A percentile compares a stretch with the other conserved stretches of the same genome.
Conservation (phyloP, 2,113 vertebrate genomes). For the Chloebia gouldiae region DNA sequence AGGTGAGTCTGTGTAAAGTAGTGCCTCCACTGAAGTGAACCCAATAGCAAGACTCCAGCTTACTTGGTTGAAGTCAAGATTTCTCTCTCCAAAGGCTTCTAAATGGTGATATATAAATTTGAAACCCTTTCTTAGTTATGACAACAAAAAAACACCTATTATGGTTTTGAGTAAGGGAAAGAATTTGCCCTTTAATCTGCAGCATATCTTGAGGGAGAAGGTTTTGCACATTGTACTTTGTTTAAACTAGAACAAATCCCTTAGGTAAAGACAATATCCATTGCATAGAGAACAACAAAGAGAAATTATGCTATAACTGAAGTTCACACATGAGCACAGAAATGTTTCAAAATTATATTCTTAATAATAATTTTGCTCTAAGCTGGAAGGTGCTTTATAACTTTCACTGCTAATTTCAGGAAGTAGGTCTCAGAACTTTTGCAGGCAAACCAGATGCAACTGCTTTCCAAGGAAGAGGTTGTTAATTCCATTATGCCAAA, state of each 20-base stretch:
- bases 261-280: not conserved
- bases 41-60: not conserved
- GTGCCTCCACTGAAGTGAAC: not conserved
- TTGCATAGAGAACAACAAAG: not conserved
- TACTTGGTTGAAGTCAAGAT: not conserved
- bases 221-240: not conserved
- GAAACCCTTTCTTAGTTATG: not conserved
- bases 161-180: not conserved
- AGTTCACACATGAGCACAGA: not conserved
- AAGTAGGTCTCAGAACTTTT: not conserved
- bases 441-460: not conserved
- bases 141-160: not conserved
- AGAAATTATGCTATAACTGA: not conserved
- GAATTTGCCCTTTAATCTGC: not conserved
- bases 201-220: not conserved
- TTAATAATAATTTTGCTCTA: conserved; percentile 10
- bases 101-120: not conserved
- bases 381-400: not conserved
- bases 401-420: not conserved
- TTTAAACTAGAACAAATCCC: not conserved
- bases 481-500: not conserved
- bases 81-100: not conserved
- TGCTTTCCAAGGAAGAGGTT: not conserved
- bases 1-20: not conserved
- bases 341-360: not conserved